A percentile compares a stretch with the other conserved stretches of the same genome.
Conservation (phyloP, 2,888 invertebrate genomes). For the Folsomia manolachei region DNA sequence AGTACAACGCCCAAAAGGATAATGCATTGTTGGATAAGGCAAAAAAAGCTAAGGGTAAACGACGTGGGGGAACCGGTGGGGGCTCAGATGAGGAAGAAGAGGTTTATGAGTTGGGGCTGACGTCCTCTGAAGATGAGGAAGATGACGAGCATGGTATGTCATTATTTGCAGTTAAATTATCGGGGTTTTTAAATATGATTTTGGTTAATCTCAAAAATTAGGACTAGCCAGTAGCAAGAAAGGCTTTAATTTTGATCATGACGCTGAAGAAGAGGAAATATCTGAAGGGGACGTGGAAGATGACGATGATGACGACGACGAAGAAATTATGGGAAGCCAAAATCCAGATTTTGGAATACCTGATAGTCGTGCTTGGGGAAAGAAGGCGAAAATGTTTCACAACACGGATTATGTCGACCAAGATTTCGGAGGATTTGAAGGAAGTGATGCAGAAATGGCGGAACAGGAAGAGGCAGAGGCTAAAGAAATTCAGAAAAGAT, state of each 20-base stretch:
- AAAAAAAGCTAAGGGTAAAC: constrained; percentile 23
- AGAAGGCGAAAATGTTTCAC: constrained; percentile 73
- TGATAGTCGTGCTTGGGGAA: constrained; percentile 84
- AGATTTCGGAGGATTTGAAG: constrained; percentile 69
- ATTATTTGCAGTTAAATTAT: neutral
- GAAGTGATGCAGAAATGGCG: constrained; percentile 69
- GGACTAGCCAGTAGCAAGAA: neutral
- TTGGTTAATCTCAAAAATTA: neutral
- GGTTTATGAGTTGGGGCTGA: constrained; percentile 29
- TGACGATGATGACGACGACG: constrained; percentile 54
- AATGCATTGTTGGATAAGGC: constrained; percentile 36
- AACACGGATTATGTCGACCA: constrained; percentile 85
- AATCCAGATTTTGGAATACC: constrained; percentile 69
- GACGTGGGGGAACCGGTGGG: constrained; percentile 7
- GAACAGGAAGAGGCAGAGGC: constrained; percentile 82
- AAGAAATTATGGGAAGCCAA: constrained; percentile 72
- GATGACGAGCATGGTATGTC: constrained; percentile 4
- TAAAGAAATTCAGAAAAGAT: constrained; percentile 66
- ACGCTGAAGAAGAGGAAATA: constrained; percentile 28
- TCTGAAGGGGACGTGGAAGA: constrained; percentile 48
- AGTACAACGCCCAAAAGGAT: constrained; percentile 42
- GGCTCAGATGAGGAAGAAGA: constrained; percentile 35
- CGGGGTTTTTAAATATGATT: neutral
- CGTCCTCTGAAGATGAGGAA: constrained; percentile 34
- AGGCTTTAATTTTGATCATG: constrained; percentile 11